phyloP scores from a whole-genome alignment of 2,113 vertebrate species.

The Scytalopus superciliaris region DNA sequence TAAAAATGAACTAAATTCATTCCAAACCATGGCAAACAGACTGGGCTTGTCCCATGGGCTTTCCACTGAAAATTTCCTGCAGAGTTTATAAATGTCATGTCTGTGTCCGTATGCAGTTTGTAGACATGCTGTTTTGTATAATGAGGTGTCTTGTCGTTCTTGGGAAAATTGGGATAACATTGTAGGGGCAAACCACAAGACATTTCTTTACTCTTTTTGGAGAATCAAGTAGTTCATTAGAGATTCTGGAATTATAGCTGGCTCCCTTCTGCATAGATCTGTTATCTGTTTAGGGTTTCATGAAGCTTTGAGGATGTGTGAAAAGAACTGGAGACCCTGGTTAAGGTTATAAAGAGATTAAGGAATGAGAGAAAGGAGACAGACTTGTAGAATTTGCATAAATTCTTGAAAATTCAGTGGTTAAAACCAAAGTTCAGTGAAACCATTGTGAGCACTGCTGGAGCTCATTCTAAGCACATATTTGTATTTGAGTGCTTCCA shows the following conservation, averaged over 20 bases:
- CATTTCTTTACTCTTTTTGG: not conserved
- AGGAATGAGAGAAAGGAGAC: not conserved
- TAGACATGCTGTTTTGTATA: not conserved
- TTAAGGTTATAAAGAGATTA: not conserved
- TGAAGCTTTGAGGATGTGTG: not conserved
- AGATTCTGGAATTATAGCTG: not conserved
- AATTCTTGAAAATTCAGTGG: not conserved
- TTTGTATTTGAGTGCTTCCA: not conserved
- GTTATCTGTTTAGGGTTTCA: not conserved
- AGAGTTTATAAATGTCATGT: slow-evolving; percentile 1
- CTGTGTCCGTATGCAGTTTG: not conserved
- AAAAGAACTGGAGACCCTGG: not conserved
- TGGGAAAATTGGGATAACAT: not conserved
- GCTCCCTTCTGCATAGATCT: not conserved
- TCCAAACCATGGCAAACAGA: slow-evolving; percentile 30
- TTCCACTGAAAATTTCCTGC: not conserved
- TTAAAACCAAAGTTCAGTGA: not conserved
- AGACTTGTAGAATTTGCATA: not conserved
- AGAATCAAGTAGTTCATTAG: not conserved
- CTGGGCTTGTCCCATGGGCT: slow-evolving; percentile 12
- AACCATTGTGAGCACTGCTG: not conserved
- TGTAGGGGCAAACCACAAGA: not conserved
- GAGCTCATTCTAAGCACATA: not conserved
- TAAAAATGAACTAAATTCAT: slow-evolving; percentile 9
- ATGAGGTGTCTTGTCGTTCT: not conserved